Evolutionary conservation across 2,888 invertebrate genomes (phyloP).

Genomic region (Nomada ruficornis): DNA sequence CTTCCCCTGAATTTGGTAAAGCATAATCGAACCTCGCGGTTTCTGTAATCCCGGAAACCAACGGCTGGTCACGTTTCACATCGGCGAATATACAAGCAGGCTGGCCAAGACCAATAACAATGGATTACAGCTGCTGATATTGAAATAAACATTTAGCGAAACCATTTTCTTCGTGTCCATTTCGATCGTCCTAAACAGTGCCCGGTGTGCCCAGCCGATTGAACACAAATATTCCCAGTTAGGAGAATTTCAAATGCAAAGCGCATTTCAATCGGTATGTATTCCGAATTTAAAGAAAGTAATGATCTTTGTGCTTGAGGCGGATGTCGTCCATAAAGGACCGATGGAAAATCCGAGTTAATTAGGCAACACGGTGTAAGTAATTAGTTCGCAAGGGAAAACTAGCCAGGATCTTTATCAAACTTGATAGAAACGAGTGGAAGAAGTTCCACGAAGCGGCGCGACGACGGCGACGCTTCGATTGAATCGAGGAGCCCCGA

Average conservation of each 20-base stretch:
- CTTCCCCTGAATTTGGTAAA: conserved; percentile 59
- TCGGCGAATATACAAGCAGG: conserved; percentile 58
- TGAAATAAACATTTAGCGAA: conserved; percentile 72
- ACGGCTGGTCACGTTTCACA: conserved; percentile 74
- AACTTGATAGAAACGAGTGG: conserved; percentile 35
- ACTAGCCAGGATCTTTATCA: conserved; percentile 43
- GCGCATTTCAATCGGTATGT: no score
- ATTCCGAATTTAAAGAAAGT: not conserved
- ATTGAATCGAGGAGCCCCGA: conserved; percentile 15
- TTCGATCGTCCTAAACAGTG: not conserved
- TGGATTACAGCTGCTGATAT: conserved; percentile 68
- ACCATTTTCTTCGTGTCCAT: not conserved
- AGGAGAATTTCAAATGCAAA: no score
- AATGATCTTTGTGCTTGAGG: conserved; percentile 15
- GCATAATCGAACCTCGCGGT: conserved; percentile 69
- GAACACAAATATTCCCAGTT: no score
- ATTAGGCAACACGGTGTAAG: conserved; percentile 50
- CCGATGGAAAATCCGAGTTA: conserved; percentile 43
- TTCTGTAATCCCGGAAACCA: conserved; percentile 71
- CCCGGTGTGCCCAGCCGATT: no score
- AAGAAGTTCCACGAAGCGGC: conserved; percentile 24
- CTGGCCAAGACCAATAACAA: conserved; percentile 75
- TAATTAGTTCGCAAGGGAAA: conserved; percentile 55
- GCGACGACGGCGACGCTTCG: conserved; percentile 4
- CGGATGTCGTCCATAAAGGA: conserved; percentile 23